Conservation (phyloP, 92 coral and sea anemone genomes). For the Galaxea fascicularis region DNA sequence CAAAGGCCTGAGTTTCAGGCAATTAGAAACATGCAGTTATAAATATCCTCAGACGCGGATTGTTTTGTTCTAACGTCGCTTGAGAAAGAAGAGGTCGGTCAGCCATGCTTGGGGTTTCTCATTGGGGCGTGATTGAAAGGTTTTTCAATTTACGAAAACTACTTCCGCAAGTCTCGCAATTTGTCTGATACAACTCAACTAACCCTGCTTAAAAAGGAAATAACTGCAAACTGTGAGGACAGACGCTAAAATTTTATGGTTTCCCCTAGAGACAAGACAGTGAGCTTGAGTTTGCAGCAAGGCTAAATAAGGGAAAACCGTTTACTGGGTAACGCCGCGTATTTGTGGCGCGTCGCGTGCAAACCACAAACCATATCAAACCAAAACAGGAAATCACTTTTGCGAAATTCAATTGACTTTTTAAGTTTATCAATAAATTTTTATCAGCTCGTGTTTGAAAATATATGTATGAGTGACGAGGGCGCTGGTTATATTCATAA, state of each 20-base stretch:
- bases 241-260: too few relatives aligned
- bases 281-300: background rate
- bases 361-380: background rate
- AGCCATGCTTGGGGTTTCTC: background rate
- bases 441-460: background rate
- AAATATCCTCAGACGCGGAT: background rate
- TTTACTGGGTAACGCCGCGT: too few relatives aligned
- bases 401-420: background rate
- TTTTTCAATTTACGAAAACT: background rate
- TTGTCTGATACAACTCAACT: constrained; percentile 1
- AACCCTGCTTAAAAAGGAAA: background rate
- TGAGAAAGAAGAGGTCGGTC: constrained; percentile 18
- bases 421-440: background rate
- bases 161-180: constrained; percentile 9
- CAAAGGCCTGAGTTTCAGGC: constrained; percentile 12
- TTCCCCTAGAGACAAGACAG: too few relatives aligned
- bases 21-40: background rate
- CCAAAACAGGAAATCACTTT: background rate
- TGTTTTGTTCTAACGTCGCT: background rate
- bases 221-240: background rate
- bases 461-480: background rate
- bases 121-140: constrained; percentile 29
- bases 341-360: background rate
- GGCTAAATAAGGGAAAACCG: too few relatives aligned
- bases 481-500: too few relatives aligned